phyloP scores from a whole-genome alignment of 2,888 invertebrate species.

The Xestobium rufovillosum region DNA sequence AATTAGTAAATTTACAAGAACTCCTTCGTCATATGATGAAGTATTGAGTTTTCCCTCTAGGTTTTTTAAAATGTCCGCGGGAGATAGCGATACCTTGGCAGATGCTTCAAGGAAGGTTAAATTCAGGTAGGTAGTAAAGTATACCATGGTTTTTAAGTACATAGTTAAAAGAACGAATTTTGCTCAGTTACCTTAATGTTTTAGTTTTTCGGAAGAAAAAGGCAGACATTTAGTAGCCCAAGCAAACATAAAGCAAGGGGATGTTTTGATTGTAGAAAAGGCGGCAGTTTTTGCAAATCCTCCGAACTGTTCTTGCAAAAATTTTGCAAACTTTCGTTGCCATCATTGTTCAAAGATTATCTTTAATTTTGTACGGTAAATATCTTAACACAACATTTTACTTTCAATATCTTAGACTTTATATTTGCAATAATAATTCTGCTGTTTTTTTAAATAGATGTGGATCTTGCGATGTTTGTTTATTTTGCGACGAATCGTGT shows the following conservation, averaged over 20 bases:
- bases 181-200: too few relatives aligned
- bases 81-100: too few relatives aligned
- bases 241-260: conserved; percentile 53
- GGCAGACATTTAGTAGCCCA: conserved; percentile 58
- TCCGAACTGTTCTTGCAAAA: conserved; percentile 48
- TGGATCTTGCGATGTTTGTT: conserved; percentile 24
- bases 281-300: conserved; percentile 70
- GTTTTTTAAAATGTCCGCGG: too few relatives aligned
- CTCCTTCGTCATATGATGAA: too few relatives aligned
- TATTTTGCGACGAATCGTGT: conserved; percentile 26
- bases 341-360: conserved; percentile 62
- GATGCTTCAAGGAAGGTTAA: too few relatives aligned
- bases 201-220: too few relatives aligned
- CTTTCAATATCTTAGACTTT: conserved; percentile 1
- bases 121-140: too few relatives aligned
- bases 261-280: conserved; percentile 70
- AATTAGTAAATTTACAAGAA: too few relatives aligned
- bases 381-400: conserved; percentile 24
- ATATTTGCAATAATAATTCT: neutral
- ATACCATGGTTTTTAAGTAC: too few relatives aligned
- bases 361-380: conserved; percentile 59
- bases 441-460: conserved; percentile 22
- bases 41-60: too few relatives aligned
- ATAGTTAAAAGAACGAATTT: too few relatives aligned
- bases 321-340: conserved; percentile 51